These are phyloP conservation scores for Meteorus cinctellus DNA, from an alignment of 2,888 invertebrate genomes.

Conservation along the genomic window DNA sequence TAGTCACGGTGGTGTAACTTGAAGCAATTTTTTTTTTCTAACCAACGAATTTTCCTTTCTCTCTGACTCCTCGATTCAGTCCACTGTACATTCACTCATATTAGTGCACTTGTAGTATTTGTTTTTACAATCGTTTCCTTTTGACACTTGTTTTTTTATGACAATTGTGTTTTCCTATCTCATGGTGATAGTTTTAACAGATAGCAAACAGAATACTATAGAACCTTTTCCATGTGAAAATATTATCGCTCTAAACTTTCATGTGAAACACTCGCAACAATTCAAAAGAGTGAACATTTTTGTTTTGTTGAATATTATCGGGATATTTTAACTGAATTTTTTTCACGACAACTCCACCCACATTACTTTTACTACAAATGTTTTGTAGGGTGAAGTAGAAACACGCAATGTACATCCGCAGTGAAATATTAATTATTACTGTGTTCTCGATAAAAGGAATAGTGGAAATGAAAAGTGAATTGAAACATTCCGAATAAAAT, in stretches of 20 bases:
- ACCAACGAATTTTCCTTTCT: not conserved
- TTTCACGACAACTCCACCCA: not conserved
- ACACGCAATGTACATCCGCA: slow-evolving; percentile 8
- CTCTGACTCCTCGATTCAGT: slow-evolving; percentile 4
- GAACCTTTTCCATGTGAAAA: no score
- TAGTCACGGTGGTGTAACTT: slow-evolving; percentile 52
- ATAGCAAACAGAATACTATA: no score
- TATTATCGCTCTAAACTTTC: no score
- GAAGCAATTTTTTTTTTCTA: slow-evolving; percentile 29
- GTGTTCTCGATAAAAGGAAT: no score
- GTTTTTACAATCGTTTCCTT: not conserved
- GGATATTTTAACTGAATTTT: not conserved
- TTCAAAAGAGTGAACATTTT: no score
- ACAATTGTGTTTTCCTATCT: no score
- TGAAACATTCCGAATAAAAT: not conserved
- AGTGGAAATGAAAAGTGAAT: no score
- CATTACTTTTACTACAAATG: not conserved
- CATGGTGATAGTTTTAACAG: no score
- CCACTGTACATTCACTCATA: not conserved
- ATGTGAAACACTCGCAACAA: no score
- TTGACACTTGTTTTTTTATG: not conserved
- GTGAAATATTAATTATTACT: slow-evolving; percentile 1
- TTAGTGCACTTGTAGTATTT: not conserved
- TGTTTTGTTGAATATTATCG: not conserved
- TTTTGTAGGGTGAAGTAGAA: not conserved